Evolutionary conservation across 2,797 vertebrate species (phyloP).

Genomic region (Urocyon cinereoargenteus): DNA sequence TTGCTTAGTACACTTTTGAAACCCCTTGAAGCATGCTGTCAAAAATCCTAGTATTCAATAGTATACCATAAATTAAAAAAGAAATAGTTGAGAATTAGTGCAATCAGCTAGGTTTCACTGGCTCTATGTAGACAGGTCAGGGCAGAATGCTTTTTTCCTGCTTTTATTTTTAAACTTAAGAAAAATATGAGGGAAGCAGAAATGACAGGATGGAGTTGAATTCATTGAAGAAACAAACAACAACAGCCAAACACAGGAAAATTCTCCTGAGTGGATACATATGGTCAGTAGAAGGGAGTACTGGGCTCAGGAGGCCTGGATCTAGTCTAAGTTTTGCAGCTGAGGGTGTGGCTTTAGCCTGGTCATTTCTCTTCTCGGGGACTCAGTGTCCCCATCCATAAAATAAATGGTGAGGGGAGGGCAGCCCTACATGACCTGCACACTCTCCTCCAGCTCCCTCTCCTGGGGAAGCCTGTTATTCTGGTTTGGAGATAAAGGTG

Average conservation of each 20-base stretch:
- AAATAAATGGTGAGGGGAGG: background rate
- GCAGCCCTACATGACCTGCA: background rate
- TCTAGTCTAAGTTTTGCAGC: background rate
- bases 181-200: background rate
- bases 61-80: background rate
- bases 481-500: conserved; percentile 36
- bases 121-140: background rate
- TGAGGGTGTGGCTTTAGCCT: conserved; percentile 61
- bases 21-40: background rate
- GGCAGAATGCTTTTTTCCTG: background rate
- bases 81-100: background rate
- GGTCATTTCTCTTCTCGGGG: background rate
- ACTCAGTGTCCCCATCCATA: background rate
- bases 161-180: conserved; percentile 31
- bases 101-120: background rate
- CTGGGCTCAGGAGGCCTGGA: background rate
- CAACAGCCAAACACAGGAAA: background rate
- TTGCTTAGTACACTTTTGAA: conserved; percentile 10
- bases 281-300: background rate
- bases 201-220: background rate
- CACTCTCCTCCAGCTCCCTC: background rate
- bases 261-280: background rate
- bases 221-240: background rate
- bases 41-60: background rate
- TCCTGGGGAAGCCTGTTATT: background rate